A percentile compares a stretch with the other conserved stretches of the same genome.
phyloP scores from a whole-genome alignment of 2,888 invertebrate genomes.

The Myopa testacea region DNA sequence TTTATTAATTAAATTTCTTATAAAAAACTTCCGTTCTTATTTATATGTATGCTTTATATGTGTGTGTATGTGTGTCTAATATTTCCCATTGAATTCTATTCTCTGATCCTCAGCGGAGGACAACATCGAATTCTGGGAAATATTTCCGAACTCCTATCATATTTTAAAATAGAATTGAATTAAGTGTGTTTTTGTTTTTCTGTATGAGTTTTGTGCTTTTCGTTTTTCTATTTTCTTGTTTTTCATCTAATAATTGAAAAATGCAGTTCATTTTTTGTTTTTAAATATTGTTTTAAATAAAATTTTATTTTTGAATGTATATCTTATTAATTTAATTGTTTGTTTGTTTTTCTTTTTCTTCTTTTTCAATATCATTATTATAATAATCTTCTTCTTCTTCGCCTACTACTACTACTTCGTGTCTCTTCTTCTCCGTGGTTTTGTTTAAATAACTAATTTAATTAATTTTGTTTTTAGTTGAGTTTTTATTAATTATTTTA shows the following conservation, averaged over 20 bases:
- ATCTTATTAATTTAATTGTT: slow-evolving; percentile 26
- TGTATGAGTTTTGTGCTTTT: too few relatives aligned
- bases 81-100: too few relatives aligned
- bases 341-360: slow-evolving; percentile 38
- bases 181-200: too few relatives aligned
- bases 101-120: too few relatives aligned
- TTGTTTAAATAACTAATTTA: neutral
- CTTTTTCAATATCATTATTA: neutral
- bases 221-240: too few relatives aligned
- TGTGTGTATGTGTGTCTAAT: neutral
- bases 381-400: neutral
- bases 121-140: too few relatives aligned
- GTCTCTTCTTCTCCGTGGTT: neutral
- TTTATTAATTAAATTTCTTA: too few relatives aligned
- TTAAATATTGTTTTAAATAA: slow-evolving; percentile 42
- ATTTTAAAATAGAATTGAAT: too few relatives aligned
- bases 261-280: slow-evolving; percentile 27
- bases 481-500: neutral
- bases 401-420: too few relatives aligned
- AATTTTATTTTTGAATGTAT: slow-evolving; percentile 39
- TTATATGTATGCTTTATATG: too few relatives aligned
- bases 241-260: neutral
- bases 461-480: slow-evolving; percentile 21
- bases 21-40: too few relatives aligned
- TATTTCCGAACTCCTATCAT: too few relatives aligned